These are phyloP conservation scores for Erebia palarica DNA, from an alignment of 2,888 invertebrate genomes.

Conservation along the genomic window DNA sequence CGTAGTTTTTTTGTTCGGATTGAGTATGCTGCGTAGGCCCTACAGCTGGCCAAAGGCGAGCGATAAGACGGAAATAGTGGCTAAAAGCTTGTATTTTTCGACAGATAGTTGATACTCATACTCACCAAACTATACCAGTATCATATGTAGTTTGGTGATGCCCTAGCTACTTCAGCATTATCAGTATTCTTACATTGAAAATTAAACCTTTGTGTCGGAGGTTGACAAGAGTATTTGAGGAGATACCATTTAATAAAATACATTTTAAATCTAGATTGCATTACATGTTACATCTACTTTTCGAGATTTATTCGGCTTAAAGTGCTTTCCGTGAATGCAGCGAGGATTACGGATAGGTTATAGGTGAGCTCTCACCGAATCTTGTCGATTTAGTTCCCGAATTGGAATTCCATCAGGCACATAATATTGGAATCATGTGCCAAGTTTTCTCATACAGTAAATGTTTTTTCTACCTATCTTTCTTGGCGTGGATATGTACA, in stretches of 20 bases:
- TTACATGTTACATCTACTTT: not conserved
- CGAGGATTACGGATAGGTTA: slow-evolving; percentile 7
- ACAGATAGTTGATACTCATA: no score
- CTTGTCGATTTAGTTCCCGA: slow-evolving; percentile 13
- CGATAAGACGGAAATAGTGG: no score
- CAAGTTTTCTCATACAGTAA: slow-evolving; percentile 7
- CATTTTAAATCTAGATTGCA: slow-evolving; percentile 2
- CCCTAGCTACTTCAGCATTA: no score
- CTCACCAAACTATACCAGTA: no score
- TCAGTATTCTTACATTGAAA: no score
- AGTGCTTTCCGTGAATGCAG: not conserved
- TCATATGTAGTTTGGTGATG: no score
- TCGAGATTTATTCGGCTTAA: slow-evolving; percentile 6
- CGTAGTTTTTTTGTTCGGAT: no score
- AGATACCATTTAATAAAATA: not conserved
- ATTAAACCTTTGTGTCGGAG: no score
- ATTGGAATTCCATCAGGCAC: slow-evolving; percentile 10
- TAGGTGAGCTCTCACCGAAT: slow-evolving; percentile 12
- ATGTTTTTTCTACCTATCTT: not conserved
- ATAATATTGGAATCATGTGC: slow-evolving; percentile 5
- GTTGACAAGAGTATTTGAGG: no score
- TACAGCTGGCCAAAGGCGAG: no score
- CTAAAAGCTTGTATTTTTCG: no score
- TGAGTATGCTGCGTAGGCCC: no score
- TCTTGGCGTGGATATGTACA: not conserved